These are phyloP conservation scores for Stigmatopora argus DNA, from an alignment of 2,113 vertebrate genomes.

Conservation along the genomic window DNA sequence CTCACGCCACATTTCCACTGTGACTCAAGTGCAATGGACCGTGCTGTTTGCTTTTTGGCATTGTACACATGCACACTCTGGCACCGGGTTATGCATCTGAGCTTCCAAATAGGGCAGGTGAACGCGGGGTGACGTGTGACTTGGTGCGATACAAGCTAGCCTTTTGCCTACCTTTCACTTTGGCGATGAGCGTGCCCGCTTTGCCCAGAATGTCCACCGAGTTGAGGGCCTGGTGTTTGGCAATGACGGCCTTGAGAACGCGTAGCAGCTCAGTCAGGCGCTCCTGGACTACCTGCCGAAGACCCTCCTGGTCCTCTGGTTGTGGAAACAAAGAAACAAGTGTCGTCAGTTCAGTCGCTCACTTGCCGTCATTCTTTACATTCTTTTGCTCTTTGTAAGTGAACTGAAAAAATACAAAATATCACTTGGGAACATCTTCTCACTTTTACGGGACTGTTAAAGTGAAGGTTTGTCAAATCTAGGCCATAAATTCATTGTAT, in stretches of 20 bases:
- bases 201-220: slow-evolving; percentile 88
- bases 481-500: neutral
- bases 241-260: slow-evolving; percentile 85
- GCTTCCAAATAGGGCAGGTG: neutral
- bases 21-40: neutral
- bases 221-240: slow-evolving; percentile 89
- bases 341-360: neutral
- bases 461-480: neutral
- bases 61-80: slow-evolving; percentile 16
- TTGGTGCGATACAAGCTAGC: neutral
- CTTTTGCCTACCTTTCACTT: slow-evolving; percentile 88
- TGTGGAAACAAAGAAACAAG: neutral
- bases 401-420: too few relatives aligned
- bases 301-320: slow-evolving; percentile 73
- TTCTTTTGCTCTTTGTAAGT: slow-evolving; percentile 22
- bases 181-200: slow-evolving; percentile 86
- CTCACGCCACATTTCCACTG: neutral
- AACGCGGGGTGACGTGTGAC: neutral
- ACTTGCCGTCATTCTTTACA: slow-evolving; percentile 14
- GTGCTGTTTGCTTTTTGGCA: slow-evolving; percentile 23
- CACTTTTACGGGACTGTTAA: neutral
- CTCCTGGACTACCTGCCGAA: slow-evolving; percentile 80
- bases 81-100: slow-evolving; percentile 7
- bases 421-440: slow-evolving; percentile 1
- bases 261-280: slow-evolving; percentile 82